These are phyloP conservation scores for Hippocampus mohnikei DNA, from an alignment of 2,113 vertebrate species.

Conservation along the genomic window DNA sequence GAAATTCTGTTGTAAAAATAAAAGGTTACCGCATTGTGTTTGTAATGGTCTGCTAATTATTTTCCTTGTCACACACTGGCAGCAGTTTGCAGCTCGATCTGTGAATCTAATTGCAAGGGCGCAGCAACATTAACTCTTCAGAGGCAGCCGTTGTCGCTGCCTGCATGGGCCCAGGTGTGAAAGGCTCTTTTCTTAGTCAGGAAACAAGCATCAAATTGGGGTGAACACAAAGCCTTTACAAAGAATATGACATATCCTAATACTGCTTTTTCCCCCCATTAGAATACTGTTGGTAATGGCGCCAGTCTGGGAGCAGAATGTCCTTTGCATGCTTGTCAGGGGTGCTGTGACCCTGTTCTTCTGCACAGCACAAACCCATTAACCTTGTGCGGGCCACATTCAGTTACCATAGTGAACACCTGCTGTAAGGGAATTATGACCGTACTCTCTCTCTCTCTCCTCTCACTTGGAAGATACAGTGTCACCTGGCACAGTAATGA, in stretches of 20 bases:
- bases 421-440: conserved; percentile 65
- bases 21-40: conserved; percentile 31
- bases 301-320: conserved; percentile 42
- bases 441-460: conserved; percentile 42
- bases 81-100: conserved; percentile 40
- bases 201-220: conserved; percentile 34
- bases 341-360: conserved; percentile 66
- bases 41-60: conserved; percentile 47
- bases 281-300: conserved; percentile 64
- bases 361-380: conserved; percentile 71
- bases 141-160: conserved; percentile 14
- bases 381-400: conserved; percentile 66
- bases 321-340: conserved; percentile 69
- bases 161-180: conserved; percentile 23
- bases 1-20: conserved; percentile 20
- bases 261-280: conserved; percentile 62
- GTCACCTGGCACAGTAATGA: conserved; percentile 57
- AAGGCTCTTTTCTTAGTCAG: conserved; percentile 33
- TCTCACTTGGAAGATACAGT: conserved; percentile 55
- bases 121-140: conserved; percentile 44
- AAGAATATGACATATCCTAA: conserved; percentile 58
- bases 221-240: conserved; percentile 43
- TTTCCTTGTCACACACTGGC: conserved; percentile 34
- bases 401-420: conserved; percentile 72
- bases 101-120: conserved; percentile 47